Percentiles rank a stretch among this genome's conserved stretches.
Conservation (phyloP, 2,888 invertebrate species). For the Ischnus inquisitorius region DNA sequence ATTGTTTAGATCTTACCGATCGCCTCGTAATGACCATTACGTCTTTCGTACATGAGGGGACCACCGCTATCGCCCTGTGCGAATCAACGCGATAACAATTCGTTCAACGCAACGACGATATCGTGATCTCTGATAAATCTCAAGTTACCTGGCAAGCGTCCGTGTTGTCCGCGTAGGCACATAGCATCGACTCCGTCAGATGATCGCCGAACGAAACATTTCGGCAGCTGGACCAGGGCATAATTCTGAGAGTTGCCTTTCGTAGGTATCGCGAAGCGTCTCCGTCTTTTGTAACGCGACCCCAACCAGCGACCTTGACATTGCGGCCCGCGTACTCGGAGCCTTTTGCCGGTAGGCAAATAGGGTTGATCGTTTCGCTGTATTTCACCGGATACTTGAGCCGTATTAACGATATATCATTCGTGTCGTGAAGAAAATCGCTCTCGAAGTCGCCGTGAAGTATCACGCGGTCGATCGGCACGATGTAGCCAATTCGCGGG, state of each 20-base stretch:
- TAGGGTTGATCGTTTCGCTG: slow-evolving; percentile 85
- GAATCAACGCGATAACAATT: not conserved
- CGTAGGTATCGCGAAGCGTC: slow-evolving; percentile 86
- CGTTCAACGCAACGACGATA: not conserved
- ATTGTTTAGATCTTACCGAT: slow-evolving; percentile 86
- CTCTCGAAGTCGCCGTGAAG: slow-evolving; percentile 86
- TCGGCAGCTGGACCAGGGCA: slow-evolving; percentile 85
- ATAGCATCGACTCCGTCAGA: slow-evolving; percentile 87
- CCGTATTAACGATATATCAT: slow-evolving; percentile 88
- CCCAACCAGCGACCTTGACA: slow-evolving; percentile 88
- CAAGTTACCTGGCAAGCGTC: slow-evolving; percentile 88
- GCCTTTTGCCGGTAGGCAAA: slow-evolving; percentile 86
- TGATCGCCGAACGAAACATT: slow-evolving; percentile 80
- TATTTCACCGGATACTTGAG: slow-evolving; percentile 85
- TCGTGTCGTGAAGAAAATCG: slow-evolving; percentile 86
- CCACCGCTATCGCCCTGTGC: slow-evolving; percentile 90
- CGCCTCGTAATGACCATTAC: slow-evolving; percentile 87
- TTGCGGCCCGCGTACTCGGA: slow-evolving; percentile 85
- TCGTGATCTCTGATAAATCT: not conserved
- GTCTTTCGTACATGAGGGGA: slow-evolving; percentile 87
- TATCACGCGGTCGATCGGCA: slow-evolving; percentile 83
- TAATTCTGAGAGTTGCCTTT: slow-evolving; percentile 86
- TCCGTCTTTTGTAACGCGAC: slow-evolving; percentile 81
- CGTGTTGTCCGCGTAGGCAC: slow-evolving; percentile 88
- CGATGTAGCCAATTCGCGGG: slow-evolving; percentile 82